These are phyloP conservation scores for Emys orbicularis DNA, from an alignment of 2,797 vertebrate species.

Conservation along the genomic window DNA sequence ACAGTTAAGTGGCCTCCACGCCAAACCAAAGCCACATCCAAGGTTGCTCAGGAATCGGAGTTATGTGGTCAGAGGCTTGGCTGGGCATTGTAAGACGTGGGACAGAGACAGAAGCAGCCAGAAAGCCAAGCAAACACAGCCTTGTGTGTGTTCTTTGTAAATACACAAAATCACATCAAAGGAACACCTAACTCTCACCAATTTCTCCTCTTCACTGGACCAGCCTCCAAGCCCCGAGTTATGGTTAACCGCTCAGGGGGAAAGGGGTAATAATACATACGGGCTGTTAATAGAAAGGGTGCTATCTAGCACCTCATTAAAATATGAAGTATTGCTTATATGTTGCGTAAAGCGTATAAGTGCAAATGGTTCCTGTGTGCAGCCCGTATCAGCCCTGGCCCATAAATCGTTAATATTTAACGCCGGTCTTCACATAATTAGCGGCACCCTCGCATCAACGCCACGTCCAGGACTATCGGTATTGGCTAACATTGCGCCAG, in stretches of 20 bases:
- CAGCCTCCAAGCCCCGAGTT: not conserved
- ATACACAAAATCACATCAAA: not conserved
- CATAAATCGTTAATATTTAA: not conserved
- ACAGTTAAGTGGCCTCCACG: not conserved
- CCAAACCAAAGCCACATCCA: not conserved
- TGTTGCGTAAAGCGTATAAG: not conserved
- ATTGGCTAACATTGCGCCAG: not conserved
- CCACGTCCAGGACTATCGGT: not conserved
- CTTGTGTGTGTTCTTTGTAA: not conserved
- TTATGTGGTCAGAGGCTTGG: not conserved
- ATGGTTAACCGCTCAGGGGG: rapidly evolving
- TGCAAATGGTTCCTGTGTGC: not conserved
- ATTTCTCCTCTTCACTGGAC: not conserved
- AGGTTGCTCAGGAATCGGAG: rapidly evolving
- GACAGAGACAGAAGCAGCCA: not conserved
- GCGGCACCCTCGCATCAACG: not conserved
- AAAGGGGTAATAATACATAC: not conserved
- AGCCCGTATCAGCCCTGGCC: not conserved
- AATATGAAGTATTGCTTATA: not conserved
- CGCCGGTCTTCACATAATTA: not conserved
- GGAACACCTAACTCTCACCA: not conserved
- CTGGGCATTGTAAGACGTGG: not conserved
- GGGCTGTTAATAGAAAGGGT: not conserved
- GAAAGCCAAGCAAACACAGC: not conserved
- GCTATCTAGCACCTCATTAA: not conserved